Conservation (phyloP, 2,888 invertebrate genomes). For the Pachliopta kotzebuea region DNA sequence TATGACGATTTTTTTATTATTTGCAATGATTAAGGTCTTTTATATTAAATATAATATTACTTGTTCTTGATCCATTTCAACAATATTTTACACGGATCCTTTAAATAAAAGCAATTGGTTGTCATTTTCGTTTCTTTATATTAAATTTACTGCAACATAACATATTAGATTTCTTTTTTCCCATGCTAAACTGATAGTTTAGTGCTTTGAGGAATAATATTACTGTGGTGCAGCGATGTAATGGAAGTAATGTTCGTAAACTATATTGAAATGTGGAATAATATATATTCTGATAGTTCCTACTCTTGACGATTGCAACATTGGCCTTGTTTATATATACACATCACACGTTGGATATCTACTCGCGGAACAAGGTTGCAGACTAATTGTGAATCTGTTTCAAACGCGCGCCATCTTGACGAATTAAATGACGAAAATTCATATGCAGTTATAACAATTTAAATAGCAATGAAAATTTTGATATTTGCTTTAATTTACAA, state of each 20-base stretch:
- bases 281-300: neutral
- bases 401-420: slow-evolving; percentile 62
- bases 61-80: too few species aligned
- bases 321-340: slow-evolving; percentile 20
- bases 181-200: too few species aligned
- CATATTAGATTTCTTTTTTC: too few species aligned
- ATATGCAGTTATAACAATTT: slow-evolving; percentile 61
- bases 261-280: neutral
- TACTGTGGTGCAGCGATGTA: neutral
- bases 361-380: slow-evolving; percentile 56
- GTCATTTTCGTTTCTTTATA: too few species aligned
- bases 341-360: slow-evolving; percentile 9
- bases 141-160: too few species aligned
- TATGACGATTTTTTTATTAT: too few species aligned
- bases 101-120: too few species aligned
- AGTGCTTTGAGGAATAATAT: neutral
- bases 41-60: too few species aligned
- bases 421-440: slow-evolving; percentile 58
- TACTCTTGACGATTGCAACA: slow-evolving; percentile 19
- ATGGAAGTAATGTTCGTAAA: neutral
- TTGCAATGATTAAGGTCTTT: too few species aligned
- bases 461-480: neutral
- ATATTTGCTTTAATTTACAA: neutral
- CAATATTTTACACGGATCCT: too few species aligned
- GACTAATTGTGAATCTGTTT: slow-evolving; percentile 37